These are phyloP conservation scores for Dolichopus griseipennis DNA, from an alignment of 2,888 invertebrate species.

Conservation along the genomic window DNA sequence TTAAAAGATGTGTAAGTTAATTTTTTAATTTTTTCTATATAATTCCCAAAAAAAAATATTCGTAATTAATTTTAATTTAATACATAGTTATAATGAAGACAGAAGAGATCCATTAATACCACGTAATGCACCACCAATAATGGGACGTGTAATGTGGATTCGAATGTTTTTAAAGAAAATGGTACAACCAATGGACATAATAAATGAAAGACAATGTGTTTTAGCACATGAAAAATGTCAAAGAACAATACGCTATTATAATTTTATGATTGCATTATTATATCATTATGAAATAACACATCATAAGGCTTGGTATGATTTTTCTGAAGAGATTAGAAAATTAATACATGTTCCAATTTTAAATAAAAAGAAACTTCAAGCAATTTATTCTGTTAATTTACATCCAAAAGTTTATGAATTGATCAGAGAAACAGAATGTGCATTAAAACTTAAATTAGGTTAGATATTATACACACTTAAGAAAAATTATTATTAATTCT, in stretches of 20 bases:
- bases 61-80: not conserved
- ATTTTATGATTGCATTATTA: conserved; percentile 68
- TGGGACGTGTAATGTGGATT: conserved; percentile 77
- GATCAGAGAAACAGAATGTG: conserved; percentile 71
- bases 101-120: conserved; percentile 64
- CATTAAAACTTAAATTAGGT: conserved; percentile 65
- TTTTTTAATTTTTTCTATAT: not conserved
- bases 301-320: conserved; percentile 71
- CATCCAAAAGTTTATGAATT: conserved; percentile 62
- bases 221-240: conserved; percentile 59
- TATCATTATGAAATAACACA: conserved; percentile 76
- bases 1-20: conserved; percentile 56
- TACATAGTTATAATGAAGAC: conserved; percentile 62
- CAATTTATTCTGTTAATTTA: conserved; percentile 61
- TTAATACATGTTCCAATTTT: conserved; percentile 60
- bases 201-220: conserved; percentile 39
- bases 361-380: conserved; percentile 52
- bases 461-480: conserved; percentile 26
- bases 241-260: conserved; percentile 66
- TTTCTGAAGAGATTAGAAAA: conserved; percentile 58
- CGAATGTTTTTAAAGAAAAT: conserved; percentile 66
- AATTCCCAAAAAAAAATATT: too few species aligned
- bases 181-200: conserved; percentile 59
- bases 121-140: conserved; percentile 67
- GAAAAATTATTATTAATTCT: not conserved